phyloP scores from a whole-genome alignment of 1,140 invertebrate species.

The Agraylea sexmaculata region DNA sequence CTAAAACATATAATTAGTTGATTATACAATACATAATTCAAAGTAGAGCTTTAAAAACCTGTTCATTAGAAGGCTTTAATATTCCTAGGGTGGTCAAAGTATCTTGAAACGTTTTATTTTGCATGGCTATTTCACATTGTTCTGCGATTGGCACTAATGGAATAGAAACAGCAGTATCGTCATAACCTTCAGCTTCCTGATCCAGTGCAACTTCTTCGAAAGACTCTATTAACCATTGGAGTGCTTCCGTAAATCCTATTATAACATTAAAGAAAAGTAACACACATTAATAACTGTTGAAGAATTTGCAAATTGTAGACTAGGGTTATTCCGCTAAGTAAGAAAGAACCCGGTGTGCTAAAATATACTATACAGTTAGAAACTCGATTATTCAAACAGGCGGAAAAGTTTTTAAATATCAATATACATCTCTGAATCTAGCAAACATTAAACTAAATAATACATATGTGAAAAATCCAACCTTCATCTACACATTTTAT shows the following conservation, averaged over 20 bases:
- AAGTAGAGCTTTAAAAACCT: slow-evolving; percentile 25
- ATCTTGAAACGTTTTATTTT: slow-evolving; percentile 43
- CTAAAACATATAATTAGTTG: slow-evolving; percentile 8
- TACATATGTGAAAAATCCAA: slow-evolving; percentile 1
- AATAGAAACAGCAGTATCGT: slow-evolving; percentile 39
- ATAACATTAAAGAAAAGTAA: slow-evolving; percentile 6
- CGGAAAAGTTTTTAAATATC: not conserved
- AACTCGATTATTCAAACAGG: too few species aligned
- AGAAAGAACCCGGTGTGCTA: too few species aligned
- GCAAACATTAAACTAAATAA: not conserved
- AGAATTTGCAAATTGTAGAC: not conserved
- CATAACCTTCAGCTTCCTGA: slow-evolving; percentile 35
- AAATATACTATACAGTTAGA: too few species aligned
- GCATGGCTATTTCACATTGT: slow-evolving; percentile 44
- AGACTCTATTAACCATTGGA: slow-evolving; percentile 35
- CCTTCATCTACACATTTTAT: slow-evolving; percentile 9
- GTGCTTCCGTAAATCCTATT: slow-evolving; percentile 24
- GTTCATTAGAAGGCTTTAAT: slow-evolving; percentile 43
- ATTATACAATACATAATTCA: too few species aligned
- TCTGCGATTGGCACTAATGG: slow-evolving; percentile 54
- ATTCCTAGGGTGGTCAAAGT: slow-evolving; percentile 46
- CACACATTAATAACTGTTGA: not conserved
- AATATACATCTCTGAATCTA: not conserved
- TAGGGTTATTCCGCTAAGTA: too few species aligned
- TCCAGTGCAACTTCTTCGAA: slow-evolving; percentile 36